These are phyloP conservation scores for Halotydeus destructor DNA, from an alignment of 1,140 invertebrate species.

Conservation along the genomic window DNA sequence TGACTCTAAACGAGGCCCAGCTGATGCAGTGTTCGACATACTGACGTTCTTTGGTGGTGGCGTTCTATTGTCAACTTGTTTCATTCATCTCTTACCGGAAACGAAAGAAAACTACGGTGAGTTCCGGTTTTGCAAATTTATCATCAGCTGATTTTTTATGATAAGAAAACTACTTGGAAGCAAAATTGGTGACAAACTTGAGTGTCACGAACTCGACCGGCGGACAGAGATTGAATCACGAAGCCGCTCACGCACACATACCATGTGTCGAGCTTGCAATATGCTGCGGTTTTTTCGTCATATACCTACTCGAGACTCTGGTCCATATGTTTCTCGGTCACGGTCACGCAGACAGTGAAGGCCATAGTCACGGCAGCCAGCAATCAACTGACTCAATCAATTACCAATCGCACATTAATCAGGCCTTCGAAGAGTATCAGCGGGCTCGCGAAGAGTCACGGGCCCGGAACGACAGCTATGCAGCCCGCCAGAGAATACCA, in stretches of 20 bases:
- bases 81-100: conserved; percentile 63
- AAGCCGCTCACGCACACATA: conserved; percentile 21
- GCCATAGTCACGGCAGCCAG: no score
- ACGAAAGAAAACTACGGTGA: conserved; percentile 32
- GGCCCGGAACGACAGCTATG: no score
- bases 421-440: no score
- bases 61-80: conserved; percentile 53
- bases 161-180: no score
- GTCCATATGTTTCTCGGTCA: conserved; percentile 25
- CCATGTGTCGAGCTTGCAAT: conserved; percentile 44
- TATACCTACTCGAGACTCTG: conserved; percentile 59
- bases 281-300: conserved; percentile 55
- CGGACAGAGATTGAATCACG: not conserved
- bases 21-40: conserved; percentile 26
- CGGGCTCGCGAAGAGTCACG: no score
- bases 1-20: no score
- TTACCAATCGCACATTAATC: no score
- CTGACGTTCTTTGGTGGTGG: conserved; percentile 63
- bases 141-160: not conserved
- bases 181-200: not conserved
- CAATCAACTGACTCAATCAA: no score
- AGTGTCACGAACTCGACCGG: not conserved
- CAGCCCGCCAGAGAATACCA: no score
- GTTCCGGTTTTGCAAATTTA: conserved; percentile 4
- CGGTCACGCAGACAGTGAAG: conserved; percentile 9